These are phyloP conservation scores for Tylochromis polylepis DNA, from an alignment of 2,113 vertebrate species.

Conservation along the genomic window DNA sequence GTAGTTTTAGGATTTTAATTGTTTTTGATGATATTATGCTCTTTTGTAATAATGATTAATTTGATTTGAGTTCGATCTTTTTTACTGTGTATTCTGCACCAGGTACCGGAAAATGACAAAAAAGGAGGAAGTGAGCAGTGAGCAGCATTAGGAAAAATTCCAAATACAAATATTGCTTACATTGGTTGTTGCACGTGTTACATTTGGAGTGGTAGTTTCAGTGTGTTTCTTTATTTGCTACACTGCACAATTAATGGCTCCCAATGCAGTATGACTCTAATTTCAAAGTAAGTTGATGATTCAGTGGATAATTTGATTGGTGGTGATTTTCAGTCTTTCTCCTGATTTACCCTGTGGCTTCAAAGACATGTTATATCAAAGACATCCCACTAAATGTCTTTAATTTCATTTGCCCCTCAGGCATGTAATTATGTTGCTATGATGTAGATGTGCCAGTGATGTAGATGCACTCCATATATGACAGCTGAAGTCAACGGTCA, in stretches of 20 bases:
- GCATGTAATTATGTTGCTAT: slow-evolving; percentile 18
- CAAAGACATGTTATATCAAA: slow-evolving; percentile 3
- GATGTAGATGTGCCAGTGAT: background rate
- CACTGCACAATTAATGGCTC: background rate
- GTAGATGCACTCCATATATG: slow-evolving; percentile 24
- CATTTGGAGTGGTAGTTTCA: background rate
- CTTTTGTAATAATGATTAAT: background rate
- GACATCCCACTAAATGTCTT: background rate
- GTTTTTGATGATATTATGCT: background rate
- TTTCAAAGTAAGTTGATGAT: no score
- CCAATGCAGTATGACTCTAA: background rate
- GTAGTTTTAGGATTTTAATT: background rate
- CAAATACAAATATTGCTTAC: background rate
- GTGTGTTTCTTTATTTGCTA: background rate
- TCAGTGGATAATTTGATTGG: no score
- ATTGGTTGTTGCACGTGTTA: background rate
- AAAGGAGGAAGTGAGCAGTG: background rate
- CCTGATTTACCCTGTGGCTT: background rate
- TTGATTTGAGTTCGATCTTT: background rate
- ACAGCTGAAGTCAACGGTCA: slow-evolving; percentile 26
- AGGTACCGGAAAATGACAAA: background rate
- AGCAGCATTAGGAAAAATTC: background rate
- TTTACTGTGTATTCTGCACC: background rate
- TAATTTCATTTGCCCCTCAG: slow-evolving; percentile 22
- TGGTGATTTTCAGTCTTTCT: no score